Conservation (phyloP, 2,888 invertebrate genomes). For the Chouioia cunea region DNA sequence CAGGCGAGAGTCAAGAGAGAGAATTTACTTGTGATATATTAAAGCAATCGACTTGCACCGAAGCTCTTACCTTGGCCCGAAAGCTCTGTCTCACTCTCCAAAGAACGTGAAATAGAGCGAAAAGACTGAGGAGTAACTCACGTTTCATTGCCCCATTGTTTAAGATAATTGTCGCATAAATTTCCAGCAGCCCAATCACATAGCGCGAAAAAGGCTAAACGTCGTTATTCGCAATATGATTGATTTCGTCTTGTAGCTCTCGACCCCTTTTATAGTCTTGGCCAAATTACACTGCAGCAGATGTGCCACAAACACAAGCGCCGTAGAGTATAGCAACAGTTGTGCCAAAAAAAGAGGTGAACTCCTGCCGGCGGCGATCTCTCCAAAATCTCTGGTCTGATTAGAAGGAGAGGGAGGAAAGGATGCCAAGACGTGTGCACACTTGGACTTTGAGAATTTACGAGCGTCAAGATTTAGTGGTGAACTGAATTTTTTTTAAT, state of each 20-base stretch:
- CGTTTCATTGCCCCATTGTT: slow-evolving; percentile 43
- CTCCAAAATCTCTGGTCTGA: not conserved
- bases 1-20: no score
- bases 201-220: slow-evolving; percentile 17
- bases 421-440: not conserved
- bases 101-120: not conserved
- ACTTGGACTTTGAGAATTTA: slow-evolving; percentile 13
- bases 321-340: not conserved
- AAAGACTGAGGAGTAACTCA: slow-evolving; percentile 27
- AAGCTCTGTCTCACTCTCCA: not conserved
- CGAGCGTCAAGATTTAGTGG: slow-evolving; percentile 3
- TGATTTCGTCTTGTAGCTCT: slow-evolving; percentile 17
- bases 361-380: slow-evolving; percentile 4
- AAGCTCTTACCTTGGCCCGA: not conserved
- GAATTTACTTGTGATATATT: slow-evolving; percentile 21
- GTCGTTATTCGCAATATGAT: slow-evolving; percentile 25
- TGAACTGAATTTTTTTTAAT: no score
- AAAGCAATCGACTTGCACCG: slow-evolving; percentile 9
- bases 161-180: slow-evolving; percentile 45
- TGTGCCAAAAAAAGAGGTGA: not conserved
- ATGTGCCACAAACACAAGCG: not conserved
- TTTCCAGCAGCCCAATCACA: slow-evolving; percentile 26
- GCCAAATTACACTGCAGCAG: not conserved
- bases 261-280: no score
- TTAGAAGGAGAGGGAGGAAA: slow-evolving; percentile 9